phyloP scores from a whole-genome alignment of 2,888 invertebrate genomes.

The Cephus pygmeus region DNA sequence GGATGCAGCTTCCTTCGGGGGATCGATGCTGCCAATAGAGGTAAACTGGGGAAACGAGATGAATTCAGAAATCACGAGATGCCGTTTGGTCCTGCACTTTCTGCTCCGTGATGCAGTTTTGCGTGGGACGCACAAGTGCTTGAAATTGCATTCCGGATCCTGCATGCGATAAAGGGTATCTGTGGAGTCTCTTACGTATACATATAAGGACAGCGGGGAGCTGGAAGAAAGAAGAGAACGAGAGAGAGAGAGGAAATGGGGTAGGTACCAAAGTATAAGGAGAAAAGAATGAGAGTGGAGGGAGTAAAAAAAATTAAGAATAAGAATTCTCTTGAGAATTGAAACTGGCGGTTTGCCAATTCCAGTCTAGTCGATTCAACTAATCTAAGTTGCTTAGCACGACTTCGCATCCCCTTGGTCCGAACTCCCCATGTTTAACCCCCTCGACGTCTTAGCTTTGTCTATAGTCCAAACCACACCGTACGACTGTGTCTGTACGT shows the following conservation, averaged over 20 bases:
- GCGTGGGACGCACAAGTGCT: neutral
- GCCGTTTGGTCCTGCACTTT: neutral
- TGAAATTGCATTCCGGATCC: neutral
- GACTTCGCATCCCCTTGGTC: constrained; percentile 47
- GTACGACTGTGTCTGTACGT: neutral
- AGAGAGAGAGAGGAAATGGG: constrained; percentile 6
- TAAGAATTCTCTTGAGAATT: constrained; percentile 58
- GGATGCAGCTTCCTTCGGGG: neutral
- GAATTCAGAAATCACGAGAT: neutral
- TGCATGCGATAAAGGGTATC: neutral
- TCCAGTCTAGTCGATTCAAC: constrained; percentile 59
- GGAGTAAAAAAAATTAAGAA: constrained; percentile 1
- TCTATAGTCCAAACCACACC: constrained; percentile 9
- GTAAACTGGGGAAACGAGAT: neutral
- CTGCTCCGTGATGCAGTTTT: neutral
- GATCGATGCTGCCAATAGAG: neutral
- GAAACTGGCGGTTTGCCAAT: constrained; percentile 57
- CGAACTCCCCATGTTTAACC: constrained; percentile 20
- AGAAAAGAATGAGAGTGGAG: constrained; percentile 1
- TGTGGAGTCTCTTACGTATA: neutral
- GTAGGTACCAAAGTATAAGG: constrained; percentile 30
- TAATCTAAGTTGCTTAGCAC: constrained; percentile 63
- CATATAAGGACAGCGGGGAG: neutral
- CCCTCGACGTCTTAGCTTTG: constrained; percentile 32
- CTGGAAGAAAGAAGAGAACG: constrained; percentile 24